Conservation (phyloP, 2,113 vertebrate species). For the Turnix velox region DNA sequence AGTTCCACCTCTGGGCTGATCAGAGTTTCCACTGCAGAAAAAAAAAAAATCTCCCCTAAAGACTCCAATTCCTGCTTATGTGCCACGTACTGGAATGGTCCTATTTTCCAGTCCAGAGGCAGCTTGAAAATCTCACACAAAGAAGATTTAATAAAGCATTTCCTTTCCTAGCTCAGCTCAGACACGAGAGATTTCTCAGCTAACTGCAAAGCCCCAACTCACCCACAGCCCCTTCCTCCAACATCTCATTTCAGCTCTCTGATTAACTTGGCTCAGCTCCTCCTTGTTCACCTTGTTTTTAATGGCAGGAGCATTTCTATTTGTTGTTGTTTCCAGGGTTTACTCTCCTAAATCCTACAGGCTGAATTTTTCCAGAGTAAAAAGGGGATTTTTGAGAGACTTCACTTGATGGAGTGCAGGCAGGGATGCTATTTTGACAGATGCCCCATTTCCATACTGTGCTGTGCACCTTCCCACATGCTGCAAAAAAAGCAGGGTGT, state of each 20-base stretch:
- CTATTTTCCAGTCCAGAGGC: constrained; percentile 53
- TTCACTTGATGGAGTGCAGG: not conserved
- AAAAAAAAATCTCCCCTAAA: not conserved
- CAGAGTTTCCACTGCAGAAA: constrained; percentile 16
- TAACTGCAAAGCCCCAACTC: constrained; percentile 38
- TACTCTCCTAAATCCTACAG: not conserved
- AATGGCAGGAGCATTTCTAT: not conserved
- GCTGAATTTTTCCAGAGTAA: not conserved
- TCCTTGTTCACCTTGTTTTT: constrained; percentile 44
- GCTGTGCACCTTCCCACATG: not conserved
- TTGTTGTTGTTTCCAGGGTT: not conserved
- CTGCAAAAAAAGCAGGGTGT: not conserved
- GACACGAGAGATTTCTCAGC: constrained; percentile 46
- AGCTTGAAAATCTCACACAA: constrained; percentile 48
- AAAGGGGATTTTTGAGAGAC: not conserved
- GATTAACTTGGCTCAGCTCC: constrained; percentile 38
- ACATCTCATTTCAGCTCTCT: constrained; percentile 29
- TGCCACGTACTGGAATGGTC: constrained; percentile 18
- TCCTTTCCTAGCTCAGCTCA: constrained; percentile 45
- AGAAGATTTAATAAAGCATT: constrained; percentile 63
- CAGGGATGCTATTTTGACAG: not conserved
- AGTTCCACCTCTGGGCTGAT: not conserved
- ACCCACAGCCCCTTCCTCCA: not conserved
- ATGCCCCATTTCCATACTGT: not conserved
- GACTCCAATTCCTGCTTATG: constrained; percentile 1